Evolutionary conservation across 2,113 vertebrate species (phyloP).

Genomic region (Oreochromis niloticus): DNA sequence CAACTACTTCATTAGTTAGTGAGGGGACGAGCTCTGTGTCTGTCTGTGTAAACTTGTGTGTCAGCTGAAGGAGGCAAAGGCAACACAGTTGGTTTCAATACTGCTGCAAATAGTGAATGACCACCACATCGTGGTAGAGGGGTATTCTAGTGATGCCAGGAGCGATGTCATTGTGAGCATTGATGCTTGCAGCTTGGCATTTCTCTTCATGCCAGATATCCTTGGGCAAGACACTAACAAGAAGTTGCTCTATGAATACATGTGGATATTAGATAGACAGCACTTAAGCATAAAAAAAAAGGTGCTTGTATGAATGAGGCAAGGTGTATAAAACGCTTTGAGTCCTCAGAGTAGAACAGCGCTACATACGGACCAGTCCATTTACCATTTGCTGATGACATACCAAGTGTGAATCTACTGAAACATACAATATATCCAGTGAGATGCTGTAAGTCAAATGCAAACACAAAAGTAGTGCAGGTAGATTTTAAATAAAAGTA

Average conservation of each 20-base stretch:
- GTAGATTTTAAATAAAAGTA: accelerated
- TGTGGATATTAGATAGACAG: not conserved
- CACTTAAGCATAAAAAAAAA: not conserved
- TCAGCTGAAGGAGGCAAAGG: not conserved
- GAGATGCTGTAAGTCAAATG: not conserved
- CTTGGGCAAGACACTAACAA: not conserved
- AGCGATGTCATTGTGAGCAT: not conserved
- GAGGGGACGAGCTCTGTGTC: not conserved
- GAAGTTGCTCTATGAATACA: not conserved
- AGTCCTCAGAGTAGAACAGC: not conserved
- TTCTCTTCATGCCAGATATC: not conserved
- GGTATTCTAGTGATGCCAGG: not conserved
- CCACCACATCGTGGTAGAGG: not conserved
- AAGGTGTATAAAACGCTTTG: not conserved
- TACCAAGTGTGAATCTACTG: not conserved
- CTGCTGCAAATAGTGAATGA: not conserved
- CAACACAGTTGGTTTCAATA: not conserved
- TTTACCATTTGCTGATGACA: not conserved
- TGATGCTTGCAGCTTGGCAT: not conserved
- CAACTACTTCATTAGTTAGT: not conserved
- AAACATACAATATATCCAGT: not conserved
- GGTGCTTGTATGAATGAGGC: not conserved
- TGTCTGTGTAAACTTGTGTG: not conserved
- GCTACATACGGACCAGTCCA: not conserved
- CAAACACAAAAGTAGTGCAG: not conserved